phyloP scores from a whole-genome alignment of 2,888 invertebrate genomes.

The Poecilus cupreus region DNA sequence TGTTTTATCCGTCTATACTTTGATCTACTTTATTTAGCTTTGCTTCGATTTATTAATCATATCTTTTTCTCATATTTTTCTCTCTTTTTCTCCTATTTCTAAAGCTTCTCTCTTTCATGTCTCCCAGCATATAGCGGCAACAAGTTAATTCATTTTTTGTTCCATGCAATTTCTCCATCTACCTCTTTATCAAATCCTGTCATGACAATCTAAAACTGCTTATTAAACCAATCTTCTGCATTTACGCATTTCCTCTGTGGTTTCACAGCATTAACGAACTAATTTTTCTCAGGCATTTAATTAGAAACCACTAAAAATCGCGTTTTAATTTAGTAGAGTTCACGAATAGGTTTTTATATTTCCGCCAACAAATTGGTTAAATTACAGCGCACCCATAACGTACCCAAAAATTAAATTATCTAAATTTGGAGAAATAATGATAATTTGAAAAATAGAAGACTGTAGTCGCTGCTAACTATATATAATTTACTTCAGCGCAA shows the following conservation, averaged over 20 bases:
- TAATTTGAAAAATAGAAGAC: not conserved
- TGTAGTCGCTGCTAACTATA: no score
- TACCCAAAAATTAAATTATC: not conserved
- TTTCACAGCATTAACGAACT: constrained; percentile 41
- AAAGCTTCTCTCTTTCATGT: not conserved
- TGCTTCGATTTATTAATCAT: no score
- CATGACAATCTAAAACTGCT: not conserved
- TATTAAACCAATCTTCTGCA: constrained; percentile 8
- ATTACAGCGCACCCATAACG: not conserved
- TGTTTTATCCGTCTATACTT: no score
- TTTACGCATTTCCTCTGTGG: constrained; percentile 13
- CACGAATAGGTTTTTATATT: not conserved
- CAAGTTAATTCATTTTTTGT: constrained; percentile 1
- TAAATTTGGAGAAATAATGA: not conserved
- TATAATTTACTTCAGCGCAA: not conserved
- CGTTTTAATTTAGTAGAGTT: not conserved
- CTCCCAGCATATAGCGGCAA: not conserved
- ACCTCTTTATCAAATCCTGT: not conserved
- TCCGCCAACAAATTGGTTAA: not conserved
- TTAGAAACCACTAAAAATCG: not conserved
- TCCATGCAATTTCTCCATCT: not conserved
- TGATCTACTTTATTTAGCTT: no score
- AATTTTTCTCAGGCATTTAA: constrained; percentile 35
- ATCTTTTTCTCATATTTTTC: no score
- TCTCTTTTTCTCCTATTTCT: not conserved